Base-by-base conservation (phyloP, 2,888 invertebrate genomes). In the Cryptus armator region DNA sequence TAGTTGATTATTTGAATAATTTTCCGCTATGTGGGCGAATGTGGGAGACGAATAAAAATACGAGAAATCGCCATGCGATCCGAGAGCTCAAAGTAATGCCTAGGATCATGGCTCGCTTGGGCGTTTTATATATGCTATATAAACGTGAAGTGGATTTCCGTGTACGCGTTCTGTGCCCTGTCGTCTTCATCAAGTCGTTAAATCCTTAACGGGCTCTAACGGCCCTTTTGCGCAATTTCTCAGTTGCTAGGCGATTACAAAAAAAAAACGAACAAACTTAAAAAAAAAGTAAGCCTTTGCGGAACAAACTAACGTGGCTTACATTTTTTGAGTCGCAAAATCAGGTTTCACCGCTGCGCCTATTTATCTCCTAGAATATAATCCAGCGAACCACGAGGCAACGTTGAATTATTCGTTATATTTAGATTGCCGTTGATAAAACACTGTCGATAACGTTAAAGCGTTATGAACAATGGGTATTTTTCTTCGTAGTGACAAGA, bases 151-250 rank as follows among this genome's bases (percentile, higher is more conserved):
- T 83, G 86, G 81, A 83, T 86, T 86, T 86, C 84, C 86, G 77
- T 86, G 86, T 84, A 84, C 83, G 75, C 70, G 74, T 71, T 86
- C 67, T 51, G 48, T 75, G 16, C 80, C 76, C 59, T 78, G 81
- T 72, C 84, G 77, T 86, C 83, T 86, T 85, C 85, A 77, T 83
- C 66, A 85, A 85, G 86, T 86, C 85, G 81, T 85, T 83, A 86
- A 85, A 81, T 64, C 32, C 66, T 78, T 82, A 86, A 85, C 85
- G 74, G 74, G n/a, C 79, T 75, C 29, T 24, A 56, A 71, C 71
- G 64, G 62, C 64, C 29, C 44, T 43, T 37, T 59, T 48, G 64
- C 64, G 53, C 56, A 70, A 71, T 51, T 80, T 80, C 59, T 44
- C 62, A 48, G 70, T 68, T 10, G 37, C 43, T 24, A 32, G 44